phyloP scores from a whole-genome alignment of 2,888 invertebrate genomes.

The Drosophila percnosoma region DNA sequence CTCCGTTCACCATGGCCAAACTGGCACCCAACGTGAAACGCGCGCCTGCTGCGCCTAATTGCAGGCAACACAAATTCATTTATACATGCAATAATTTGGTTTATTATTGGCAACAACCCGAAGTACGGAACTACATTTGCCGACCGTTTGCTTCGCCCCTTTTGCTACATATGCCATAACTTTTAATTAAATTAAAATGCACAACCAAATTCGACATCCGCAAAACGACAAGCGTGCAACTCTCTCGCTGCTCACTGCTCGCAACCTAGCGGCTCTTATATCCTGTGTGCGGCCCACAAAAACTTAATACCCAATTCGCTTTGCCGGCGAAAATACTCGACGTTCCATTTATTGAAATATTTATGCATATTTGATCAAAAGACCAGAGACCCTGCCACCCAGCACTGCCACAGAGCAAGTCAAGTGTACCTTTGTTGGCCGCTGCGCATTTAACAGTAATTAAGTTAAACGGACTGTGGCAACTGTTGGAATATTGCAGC shows the following conservation, averaged over 20 bases:
- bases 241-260: conserved; percentile 2
- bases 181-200: conserved; percentile 80
- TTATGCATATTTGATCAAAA: conserved; percentile 74
- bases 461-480: conserved; percentile 56
- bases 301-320: conserved; percentile 77
- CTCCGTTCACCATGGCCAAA: not conserved
- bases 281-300: conserved; percentile 39
- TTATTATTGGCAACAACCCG: conserved; percentile 68
- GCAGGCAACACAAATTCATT: conserved; percentile 74
- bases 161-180: conserved; percentile 72
- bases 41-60: conserved; percentile 76
- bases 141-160: not conserved
- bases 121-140: conserved; percentile 17
- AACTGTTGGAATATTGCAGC: conserved; percentile 27
- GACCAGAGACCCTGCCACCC: not conserved
- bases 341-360: conserved; percentile 61
- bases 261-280: conserved; percentile 5
- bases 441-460: conserved; percentile 49
- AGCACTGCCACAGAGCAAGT: conserved; percentile 19
- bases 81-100: conserved; percentile 78
- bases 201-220: conserved; percentile 62
- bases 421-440: conserved; percentile 12
- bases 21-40: conserved; percentile 18
- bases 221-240: conserved; percentile 21
- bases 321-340: conserved; percentile 57